Evolutionary conservation across 2,888 invertebrate genomes (phyloP).

Genomic region (Helicoverpa assulta): DNA sequence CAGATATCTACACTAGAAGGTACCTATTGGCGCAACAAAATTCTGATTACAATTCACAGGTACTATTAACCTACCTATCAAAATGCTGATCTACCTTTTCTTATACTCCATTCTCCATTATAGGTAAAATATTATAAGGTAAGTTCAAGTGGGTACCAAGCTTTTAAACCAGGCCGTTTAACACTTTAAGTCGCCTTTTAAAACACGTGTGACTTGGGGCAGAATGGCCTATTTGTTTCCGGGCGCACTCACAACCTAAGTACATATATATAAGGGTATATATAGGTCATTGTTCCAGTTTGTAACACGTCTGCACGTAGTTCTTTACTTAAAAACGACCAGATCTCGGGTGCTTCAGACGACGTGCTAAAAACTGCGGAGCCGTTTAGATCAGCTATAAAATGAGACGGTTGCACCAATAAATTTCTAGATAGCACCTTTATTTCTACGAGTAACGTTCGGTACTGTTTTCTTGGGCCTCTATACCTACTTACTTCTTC

Average conservation of each 20-base stretch:
- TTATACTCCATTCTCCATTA: no score
- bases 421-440: slow-evolving; percentile 56
- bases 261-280: not conserved
- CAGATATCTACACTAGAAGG: no score
- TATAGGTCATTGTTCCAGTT: slow-evolving; percentile 26
- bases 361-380: slow-evolving; percentile 40
- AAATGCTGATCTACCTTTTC: no score
- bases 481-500: not conserved
- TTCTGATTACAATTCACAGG: no score
- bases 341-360: slow-evolving; percentile 26
- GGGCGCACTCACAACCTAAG: not conserved
- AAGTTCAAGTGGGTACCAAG: not conserved
- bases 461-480: slow-evolving; percentile 5
- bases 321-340: slow-evolving; percentile 32
- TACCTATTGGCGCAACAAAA: no score
- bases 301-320: slow-evolving; percentile 15
- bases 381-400: slow-evolving; percentile 58
- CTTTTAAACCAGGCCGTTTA: not conserved
- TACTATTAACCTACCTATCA: no score
- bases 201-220: not conserved
- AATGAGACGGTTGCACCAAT: slow-evolving; percentile 48
- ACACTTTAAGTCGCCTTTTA: not conserved
- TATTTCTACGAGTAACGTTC: slow-evolving; percentile 29
- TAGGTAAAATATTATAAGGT: no score
- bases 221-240: slow-evolving; percentile 8